Conservation (phyloP, 2,113 vertebrate species). For the Corapipo altera region DNA sequence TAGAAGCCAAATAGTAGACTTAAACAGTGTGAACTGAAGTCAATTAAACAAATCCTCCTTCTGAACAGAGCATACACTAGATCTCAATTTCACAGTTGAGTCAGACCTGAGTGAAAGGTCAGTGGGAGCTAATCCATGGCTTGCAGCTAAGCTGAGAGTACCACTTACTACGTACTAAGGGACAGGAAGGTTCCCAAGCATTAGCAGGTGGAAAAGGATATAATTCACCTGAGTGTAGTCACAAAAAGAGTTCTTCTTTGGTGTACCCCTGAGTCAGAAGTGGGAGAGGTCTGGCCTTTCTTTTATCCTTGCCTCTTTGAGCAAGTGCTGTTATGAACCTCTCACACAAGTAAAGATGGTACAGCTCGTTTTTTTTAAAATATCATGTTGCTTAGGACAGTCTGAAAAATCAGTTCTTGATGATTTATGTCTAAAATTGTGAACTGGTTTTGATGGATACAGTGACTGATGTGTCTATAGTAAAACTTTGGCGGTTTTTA, state of each 20-base stretch:
- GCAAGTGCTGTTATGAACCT: background rate
- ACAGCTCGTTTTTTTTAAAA: background rate
- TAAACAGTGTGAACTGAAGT: background rate
- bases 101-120: background rate
- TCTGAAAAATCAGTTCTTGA: background rate
- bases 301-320: background rate
- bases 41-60: background rate
- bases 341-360: background rate
- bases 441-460: background rate
- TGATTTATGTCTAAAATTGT: background rate
- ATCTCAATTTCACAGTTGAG: background rate
- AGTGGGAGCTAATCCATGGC: background rate
- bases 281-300: background rate
- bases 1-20: background rate
- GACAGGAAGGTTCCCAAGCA: background rate
- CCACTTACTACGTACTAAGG: background rate
- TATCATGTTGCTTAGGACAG: background rate
- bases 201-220: background rate
- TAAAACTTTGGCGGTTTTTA: background rate
- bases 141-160: background rate
- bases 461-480: background rate
- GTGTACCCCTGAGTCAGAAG: background rate
- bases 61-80: background rate
- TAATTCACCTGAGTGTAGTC: background rate
- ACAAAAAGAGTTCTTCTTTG: background rate